phyloP scores from a whole-genome alignment of 2,888 invertebrate species.

The Orthonevra nobilis region DNA sequence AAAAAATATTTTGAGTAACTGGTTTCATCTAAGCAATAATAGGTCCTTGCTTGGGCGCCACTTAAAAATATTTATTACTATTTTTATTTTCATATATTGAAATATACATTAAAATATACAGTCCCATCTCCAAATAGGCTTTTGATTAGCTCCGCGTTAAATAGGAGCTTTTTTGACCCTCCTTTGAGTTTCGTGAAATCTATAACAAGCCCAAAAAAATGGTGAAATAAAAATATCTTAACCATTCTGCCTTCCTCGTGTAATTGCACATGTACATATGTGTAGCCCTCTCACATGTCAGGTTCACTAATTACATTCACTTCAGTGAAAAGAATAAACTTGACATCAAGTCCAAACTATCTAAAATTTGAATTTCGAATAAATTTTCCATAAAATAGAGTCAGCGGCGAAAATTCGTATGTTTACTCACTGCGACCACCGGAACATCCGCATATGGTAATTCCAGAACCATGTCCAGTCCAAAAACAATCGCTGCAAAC shows the following conservation, averaged over 20 bases:
- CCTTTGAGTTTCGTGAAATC: too few species aligned
- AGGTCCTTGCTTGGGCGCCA: too few species aligned
- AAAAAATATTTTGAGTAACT: too few species aligned
- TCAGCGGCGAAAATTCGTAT: constrained; percentile 51
- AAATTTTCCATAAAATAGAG: constrained; percentile 50
- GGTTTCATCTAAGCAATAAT: too few species aligned
- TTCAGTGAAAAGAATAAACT: constrained; percentile 31
- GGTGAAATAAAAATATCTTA: too few species aligned
- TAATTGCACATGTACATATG: constrained; percentile 11
- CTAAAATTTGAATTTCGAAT: constrained; percentile 57
- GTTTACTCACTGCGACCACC: constrained; percentile 70
- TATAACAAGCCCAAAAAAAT: too few species aligned
- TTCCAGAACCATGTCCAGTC: constrained; percentile 64
- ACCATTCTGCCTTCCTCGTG: not conserved
- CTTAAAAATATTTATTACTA: too few species aligned
- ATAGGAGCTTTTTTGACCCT: too few species aligned
- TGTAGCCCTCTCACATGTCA: constrained; percentile 50
- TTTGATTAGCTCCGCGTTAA: too few species aligned
- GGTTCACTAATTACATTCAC: constrained; percentile 61
- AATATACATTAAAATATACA: too few species aligned
- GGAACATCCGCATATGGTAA: constrained; percentile 70
- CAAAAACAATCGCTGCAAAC: constrained; percentile 56
- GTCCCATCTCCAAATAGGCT: too few species aligned
- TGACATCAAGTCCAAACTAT: constrained; percentile 31
- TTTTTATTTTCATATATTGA: too few species aligned